A percentile compares a stretch with the other conserved stretches of the same genome.
Conservation (phyloP, 2,888 invertebrate genomes). For the Galerucella calmariensis region DNA sequence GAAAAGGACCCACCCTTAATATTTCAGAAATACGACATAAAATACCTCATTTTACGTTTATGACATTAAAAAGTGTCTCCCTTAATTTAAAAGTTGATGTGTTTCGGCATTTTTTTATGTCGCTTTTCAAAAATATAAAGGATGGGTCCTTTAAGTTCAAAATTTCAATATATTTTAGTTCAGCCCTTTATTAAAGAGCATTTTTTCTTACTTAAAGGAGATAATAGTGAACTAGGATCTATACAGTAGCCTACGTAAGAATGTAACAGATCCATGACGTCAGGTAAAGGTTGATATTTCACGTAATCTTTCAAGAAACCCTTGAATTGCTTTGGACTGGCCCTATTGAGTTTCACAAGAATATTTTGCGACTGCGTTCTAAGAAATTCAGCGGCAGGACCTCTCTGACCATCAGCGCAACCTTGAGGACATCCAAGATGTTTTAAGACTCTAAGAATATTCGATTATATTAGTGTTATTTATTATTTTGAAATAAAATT, state of each 20-base stretch:
- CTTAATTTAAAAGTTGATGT: too few relatives aligned
- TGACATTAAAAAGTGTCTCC: too few relatives aligned
- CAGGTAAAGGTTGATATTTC: slow-evolving; percentile 79
- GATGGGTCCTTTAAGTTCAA: neutral
- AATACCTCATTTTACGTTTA: too few relatives aligned
- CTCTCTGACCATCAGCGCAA: slow-evolving; percentile 85
- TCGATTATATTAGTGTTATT: neutral
- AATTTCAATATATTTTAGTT: slow-evolving; percentile 1
- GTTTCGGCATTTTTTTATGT: neutral
- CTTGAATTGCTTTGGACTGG: slow-evolving; percentile 73
- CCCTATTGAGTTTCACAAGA: slow-evolving; percentile 79
- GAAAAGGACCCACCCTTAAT: too few relatives aligned
- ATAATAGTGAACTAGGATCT: slow-evolving; percentile 86
- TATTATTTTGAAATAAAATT: neutral
- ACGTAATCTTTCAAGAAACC: slow-evolving; percentile 80
- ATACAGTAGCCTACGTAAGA: slow-evolving; percentile 95
- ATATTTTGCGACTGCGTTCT: slow-evolving; percentile 87
- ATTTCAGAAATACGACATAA: too few relatives aligned
- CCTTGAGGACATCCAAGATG: slow-evolving; percentile 96
- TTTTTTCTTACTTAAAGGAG: slow-evolving; percentile 83
- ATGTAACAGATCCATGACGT: slow-evolving; percentile 93
- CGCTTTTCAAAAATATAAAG: neutral
- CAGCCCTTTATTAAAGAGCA: slow-evolving; percentile 13
- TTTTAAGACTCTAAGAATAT: slow-evolving; percentile 76
- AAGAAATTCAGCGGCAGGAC: slow-evolving; percentile 90